These are phyloP conservation scores for Amphilophus citrinellus DNA, from an alignment of 2,113 vertebrate genomes.

Conservation along the genomic window DNA sequence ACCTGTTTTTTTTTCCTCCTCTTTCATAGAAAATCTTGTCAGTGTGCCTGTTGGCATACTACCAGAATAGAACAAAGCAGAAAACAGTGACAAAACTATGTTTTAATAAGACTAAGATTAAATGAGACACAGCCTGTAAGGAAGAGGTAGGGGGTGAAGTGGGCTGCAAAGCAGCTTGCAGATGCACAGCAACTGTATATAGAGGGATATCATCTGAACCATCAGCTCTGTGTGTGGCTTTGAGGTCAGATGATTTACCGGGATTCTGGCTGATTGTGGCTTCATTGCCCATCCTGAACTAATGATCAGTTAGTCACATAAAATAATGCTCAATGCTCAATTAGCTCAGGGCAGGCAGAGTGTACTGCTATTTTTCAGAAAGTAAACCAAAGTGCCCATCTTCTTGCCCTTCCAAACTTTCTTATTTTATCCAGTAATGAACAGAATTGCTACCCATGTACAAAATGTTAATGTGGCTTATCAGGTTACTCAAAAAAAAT, in stretches of 20 bases:
- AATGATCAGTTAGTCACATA: not conserved
- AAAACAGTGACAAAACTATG: not conserved
- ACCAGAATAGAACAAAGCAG: not conserved
- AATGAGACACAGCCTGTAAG: not conserved
- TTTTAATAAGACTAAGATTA: not conserved
- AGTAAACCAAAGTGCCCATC: not conserved
- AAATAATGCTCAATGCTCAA: not conserved
- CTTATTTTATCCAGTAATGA: not conserved
- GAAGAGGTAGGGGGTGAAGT: not conserved
- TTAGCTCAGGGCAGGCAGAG: not conserved
- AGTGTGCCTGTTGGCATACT: not conserved
- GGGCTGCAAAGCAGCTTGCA: not conserved
- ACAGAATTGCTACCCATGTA: not conserved
- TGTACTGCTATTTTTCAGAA: not conserved
- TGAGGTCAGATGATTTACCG: not conserved
- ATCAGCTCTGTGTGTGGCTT: not conserved
- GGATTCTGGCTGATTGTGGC: not conserved
- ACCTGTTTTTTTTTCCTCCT: no score
- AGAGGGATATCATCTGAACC: not conserved
- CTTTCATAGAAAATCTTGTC: not conserved
- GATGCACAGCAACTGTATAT: not conserved
- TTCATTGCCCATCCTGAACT: not conserved
- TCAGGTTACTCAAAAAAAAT: slow-evolving; percentile 1
- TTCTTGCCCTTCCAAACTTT: not conserved
- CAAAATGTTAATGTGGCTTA: slow-evolving; percentile 23